Conservation (phyloP, 2,888 invertebrate species). For the Ophioninae sp. region DNA sequence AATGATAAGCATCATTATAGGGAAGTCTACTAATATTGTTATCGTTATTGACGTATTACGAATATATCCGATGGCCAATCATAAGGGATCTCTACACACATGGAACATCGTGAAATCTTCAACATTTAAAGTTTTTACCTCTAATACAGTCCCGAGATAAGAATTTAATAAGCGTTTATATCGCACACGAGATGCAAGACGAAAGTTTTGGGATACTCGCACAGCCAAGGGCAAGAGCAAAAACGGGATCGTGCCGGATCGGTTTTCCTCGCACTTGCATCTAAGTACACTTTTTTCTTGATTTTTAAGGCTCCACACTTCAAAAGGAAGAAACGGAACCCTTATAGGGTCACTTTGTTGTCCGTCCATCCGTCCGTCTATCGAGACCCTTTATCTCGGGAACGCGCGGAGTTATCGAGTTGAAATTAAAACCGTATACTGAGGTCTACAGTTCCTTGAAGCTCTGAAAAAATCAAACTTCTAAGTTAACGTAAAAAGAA, state of each 20-base stretch:
- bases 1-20: neutral
- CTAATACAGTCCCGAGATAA: conserved; percentile 59
- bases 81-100: neutral
- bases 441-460: too few species aligned
- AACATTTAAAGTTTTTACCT: conserved; percentile 50
- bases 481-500: too few species aligned
- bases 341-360: too few species aligned
- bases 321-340: too few species aligned
- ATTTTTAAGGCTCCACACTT: neutral
- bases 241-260: conserved; percentile 35
- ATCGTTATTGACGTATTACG: conserved; percentile 4
- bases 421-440: too few species aligned
- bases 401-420: too few species aligned
- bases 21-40: neutral
- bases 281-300: conserved; percentile 15
- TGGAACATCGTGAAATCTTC: conserved; percentile 20
- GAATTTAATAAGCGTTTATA: conserved; percentile 60
- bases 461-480: too few species aligned
- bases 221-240: conserved; percentile 4
- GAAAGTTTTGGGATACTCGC: conserved; percentile 54
- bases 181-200: conserved; percentile 15
- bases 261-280: conserved; percentile 41
- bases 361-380: too few species aligned
- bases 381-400: too few species aligned
- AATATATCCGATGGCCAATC: neutral